Base-by-base conservation (phyloP, 2,797 vertebrate genomes). In the Hippocampus kuda region DNA sequence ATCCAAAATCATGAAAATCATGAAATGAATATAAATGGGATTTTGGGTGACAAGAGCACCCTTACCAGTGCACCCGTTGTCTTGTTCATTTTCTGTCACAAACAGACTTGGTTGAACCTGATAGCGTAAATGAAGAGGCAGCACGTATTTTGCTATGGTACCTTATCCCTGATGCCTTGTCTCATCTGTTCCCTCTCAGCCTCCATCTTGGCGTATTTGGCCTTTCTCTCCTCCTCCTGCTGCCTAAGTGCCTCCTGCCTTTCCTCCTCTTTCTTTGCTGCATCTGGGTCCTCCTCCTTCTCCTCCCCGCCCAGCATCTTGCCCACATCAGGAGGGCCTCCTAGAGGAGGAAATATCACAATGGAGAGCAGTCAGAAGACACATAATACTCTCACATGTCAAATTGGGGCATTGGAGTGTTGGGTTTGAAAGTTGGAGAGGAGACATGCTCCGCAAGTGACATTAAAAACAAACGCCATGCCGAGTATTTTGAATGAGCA, bases 291-390 rank as follows among this genome's bases (percentile, higher is more conserved):
- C 84, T 98, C 96, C 77, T 99, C 95, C 77, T 89, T 87, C 70
- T 98, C 95, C 65, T 99, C 96, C 8, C 95, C 96, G 2, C 97
- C 95, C 26, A 99, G 88, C 96, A 99, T 99, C 85, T 99, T 99
- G 12, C 95, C 97, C 90, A 99, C 95, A 88, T 99, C 97, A 76
- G 97, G 97, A 80, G 95, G 96, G 68, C 96, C 97, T 76, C 96
- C 97, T 99, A 76, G 53, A 27, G 51, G 63, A 42, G 63, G 72
- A 63, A 67, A 68, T 66, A 70, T 69, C 38, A 70, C 53, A 67
- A 73, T 71, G 18, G 62, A n/a, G 15, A 11, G 18, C 8, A n/a
- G 26, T 54, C 49, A 38, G 49, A 20, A 16, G 24, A 48, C 64
- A 65, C 41, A 30, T 15, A 27, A 7, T 24, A 1, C 22, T 10